Conservation (phyloP, 1,140 invertebrate species). For the Drosophila sucinea region DNA sequence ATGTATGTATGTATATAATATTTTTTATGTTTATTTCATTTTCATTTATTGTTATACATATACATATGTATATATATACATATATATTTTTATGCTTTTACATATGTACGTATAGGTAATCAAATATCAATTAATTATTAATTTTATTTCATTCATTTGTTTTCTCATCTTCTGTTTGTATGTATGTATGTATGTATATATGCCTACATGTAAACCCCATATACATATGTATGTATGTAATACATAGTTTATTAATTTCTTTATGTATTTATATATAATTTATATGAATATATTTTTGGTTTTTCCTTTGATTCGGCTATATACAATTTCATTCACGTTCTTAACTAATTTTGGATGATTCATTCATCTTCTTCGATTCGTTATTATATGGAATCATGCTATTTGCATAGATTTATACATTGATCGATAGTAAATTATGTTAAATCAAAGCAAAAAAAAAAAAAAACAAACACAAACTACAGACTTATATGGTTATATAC, state of each 20-base stretch:
- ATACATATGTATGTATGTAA: neutral
- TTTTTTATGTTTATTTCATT: slow-evolving; percentile 39
- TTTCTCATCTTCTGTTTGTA: too few relatives aligned
- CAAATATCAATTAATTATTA: too few relatives aligned
- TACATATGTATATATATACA: slow-evolving; percentile 35
- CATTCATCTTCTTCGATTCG: neutral
- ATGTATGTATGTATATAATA: slow-evolving; percentile 28
- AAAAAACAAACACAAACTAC: neutral
- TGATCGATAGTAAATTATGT: neutral
- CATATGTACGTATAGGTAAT: too few relatives aligned
- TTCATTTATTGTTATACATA: neutral
- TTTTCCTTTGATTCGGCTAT: neutral
- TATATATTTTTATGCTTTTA: slow-evolving; percentile 29
- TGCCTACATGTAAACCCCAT: neutral
- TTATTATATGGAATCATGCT: neutral
- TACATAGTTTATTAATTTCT: slow-evolving; percentile 5
- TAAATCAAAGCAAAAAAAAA: neutral
- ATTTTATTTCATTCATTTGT: too few relatives aligned
- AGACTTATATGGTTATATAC: slow-evolving; percentile 1
- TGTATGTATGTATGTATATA: too few relatives aligned
- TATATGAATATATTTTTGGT: neutral
- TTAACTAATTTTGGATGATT: too few relatives aligned
- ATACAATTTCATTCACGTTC: neutral
- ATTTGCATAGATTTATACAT: neutral
- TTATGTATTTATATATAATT: slow-evolving; percentile 26